Conservation (phyloP, 2,888 invertebrate genomes). For the Embidobia sp. region DNA sequence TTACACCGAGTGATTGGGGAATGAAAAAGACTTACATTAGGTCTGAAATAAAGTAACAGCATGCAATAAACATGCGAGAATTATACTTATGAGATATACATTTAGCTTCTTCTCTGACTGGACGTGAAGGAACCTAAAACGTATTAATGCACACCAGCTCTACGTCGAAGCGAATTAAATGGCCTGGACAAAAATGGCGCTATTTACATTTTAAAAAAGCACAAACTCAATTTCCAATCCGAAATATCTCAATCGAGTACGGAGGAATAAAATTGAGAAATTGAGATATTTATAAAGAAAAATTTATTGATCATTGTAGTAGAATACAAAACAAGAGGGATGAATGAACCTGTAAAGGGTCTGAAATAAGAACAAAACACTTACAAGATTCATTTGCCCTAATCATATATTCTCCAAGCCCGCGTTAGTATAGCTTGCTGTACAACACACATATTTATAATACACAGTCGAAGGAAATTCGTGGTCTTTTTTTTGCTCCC, state of each 20-base stretch:
- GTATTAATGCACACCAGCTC: slow-evolving; percentile 5
- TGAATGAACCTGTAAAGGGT: slow-evolving; percentile 54
- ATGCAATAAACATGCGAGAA: slow-evolving; percentile 38
- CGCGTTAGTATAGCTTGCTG: slow-evolving; percentile 79
- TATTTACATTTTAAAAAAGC: slow-evolving; percentile 1
- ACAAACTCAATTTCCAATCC: background rate
- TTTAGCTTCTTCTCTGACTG: slow-evolving; percentile 17
- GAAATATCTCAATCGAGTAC: slow-evolving; percentile 29
- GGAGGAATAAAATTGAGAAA: slow-evolving; percentile 12
- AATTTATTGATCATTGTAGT: slow-evolving; percentile 31
- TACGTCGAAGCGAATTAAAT: slow-evolving; percentile 8
- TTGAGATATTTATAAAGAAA: slow-evolving; percentile 36
- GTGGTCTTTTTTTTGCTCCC: background rate
- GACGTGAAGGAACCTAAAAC: slow-evolving; percentile 20
- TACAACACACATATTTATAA: slow-evolving; percentile 75
- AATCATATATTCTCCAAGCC: slow-evolving; percentile 75
- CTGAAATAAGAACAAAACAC: slow-evolving; percentile 71
- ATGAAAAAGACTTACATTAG: too few species aligned
- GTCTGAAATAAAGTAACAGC: background rate
- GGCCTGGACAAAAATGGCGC: background rate
- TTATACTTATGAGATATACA: slow-evolving; percentile 45
- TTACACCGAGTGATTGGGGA: too few species aligned
- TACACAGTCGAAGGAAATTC: slow-evolving; percentile 61
- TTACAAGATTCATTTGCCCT: slow-evolving; percentile 78
- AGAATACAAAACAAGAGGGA: slow-evolving; percentile 38